Evolutionary conservation across 1,140 invertebrate species (phyloP), one percentile per base, ranked within the genome.

Genomic region (Cydia pomonella): DNA sequence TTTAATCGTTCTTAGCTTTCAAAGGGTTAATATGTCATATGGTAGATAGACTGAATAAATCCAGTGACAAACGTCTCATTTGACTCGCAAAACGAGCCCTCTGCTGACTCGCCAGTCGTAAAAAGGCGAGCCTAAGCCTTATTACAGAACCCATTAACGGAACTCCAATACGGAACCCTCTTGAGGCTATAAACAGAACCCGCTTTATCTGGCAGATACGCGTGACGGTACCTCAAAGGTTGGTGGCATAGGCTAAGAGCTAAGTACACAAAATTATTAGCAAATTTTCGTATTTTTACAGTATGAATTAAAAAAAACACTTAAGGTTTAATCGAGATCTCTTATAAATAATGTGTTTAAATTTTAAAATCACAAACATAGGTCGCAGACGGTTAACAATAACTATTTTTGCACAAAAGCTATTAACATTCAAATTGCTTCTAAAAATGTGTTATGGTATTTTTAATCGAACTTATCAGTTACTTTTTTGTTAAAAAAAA

Each of bases 41-140:
- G 9, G 21, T 23, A 23, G 53, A 12, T 59, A n/a, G n/a, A 50
- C 47, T 50, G 47, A 50, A 12, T 23, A 6, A 10, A 59, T 23
- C 53, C 21, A 21, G 10, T 59, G 53, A 23, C 53, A 23, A 59
- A 59, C 53, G 6, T 59, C 29, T 69, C 64, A 69, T 69, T 69
- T 69, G 64, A 69, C 64, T 69, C 64, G 33, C 64, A 69, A 41
- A 69, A 69, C 33, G 18, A 69, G 29, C 64, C 63, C 63, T 33
- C 16, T 69, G 64, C 64, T 41, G 18, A 69, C 27, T 69, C 64
- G 64, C 27, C 29, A 23, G 29, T 69, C 29, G 64, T 69, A 69
- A 69, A 69, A 69, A 69, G 64, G 64, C 64, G 63, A 66, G 63
- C 63, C 63, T 69, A 69, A 69, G 64, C 64, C 64, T 69, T 69